Evolutionary conservation across 2,888 invertebrate species (phyloP), one percentile per base, ranked within the genome.

Genomic region (Platycheirus albimanus): DNA sequence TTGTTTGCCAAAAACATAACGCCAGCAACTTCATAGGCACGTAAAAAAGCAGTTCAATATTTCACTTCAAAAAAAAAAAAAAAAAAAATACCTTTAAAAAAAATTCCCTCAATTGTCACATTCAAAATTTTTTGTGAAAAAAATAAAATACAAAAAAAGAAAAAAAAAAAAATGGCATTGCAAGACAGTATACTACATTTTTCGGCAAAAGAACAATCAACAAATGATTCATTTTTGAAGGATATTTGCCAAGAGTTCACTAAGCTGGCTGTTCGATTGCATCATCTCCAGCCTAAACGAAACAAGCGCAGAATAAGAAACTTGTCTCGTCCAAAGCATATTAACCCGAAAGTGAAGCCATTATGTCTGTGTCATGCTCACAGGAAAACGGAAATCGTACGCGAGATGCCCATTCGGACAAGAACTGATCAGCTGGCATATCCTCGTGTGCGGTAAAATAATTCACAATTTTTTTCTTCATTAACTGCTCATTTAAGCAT

Each of bases 341-440:
- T n/a, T 1, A 61, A 11, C 8, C 30, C 38, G 11, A 76, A 71
- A 45, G 45, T 41, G 0, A 1, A n/a, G 8, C 24, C 30, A 0
- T 3, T 1, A 2, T 8, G 11, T 15, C 19, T 8, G 1, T 15
- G 20, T 8, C 1, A 52, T 11, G 6, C n/a, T 11, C 7, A 2
- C 0, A 41, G 24, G 13, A 81, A 66, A 47, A 66, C 70, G 5
- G 51, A 70, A 15, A 76, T 76, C 6, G 47, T 76, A 3, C 43
- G 58, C 10, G 86, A 89, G 1, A 4, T 41, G 15, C 85, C 87
- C 3, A 43, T 11, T 1, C 33, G 86, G n/a, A 90, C 89, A 0
- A 87, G 90, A 33, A 89, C 89, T 15, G 88, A 89, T 36, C 90
- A 89, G 71, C 76, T 90, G 28, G 87, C 90, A 0, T 85, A 87